Conservation (phyloP, 2,888 invertebrate species). For the Hirudinaria manillensis region DNA sequence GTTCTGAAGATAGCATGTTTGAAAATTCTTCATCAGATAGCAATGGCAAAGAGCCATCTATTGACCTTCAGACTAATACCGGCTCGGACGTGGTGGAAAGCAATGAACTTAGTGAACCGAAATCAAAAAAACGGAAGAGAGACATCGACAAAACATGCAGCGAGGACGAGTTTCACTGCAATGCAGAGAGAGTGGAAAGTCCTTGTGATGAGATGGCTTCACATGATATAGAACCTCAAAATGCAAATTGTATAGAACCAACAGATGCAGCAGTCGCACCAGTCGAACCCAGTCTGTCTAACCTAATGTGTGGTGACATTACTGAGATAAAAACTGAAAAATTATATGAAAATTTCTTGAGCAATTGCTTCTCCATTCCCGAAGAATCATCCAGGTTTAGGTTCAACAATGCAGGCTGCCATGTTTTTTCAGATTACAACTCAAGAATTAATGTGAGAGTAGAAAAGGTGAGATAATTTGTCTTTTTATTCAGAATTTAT, state of each 20-base stretch:
- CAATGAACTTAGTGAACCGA: background rate
- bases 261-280: background rate
- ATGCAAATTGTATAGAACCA: background rate
- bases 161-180: background rate
- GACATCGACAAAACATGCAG: background rate
- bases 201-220: background rate
- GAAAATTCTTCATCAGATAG: background rate
- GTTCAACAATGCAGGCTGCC: background rate
- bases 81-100: background rate
- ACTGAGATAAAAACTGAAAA: constrained; percentile 12
- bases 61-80: too few species aligned
- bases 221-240: too few species aligned
- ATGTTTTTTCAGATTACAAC: background rate
- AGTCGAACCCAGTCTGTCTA: background rate
- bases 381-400: background rate
- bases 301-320: constrained; percentile 5
- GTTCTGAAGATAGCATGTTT: background rate
- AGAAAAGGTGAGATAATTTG: constrained; percentile 7
- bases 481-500: background rate
- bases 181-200: background rate
- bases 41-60: too few species aligned
- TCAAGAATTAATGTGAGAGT: constrained; percentile 13
- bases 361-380: constrained; percentile 6
- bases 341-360: constrained; percentile 16
- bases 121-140: constrained; percentile 9